phyloP scores from a whole-genome alignment of 2,113 vertebrate genomes.

The Larimichthys crocea region DNA sequence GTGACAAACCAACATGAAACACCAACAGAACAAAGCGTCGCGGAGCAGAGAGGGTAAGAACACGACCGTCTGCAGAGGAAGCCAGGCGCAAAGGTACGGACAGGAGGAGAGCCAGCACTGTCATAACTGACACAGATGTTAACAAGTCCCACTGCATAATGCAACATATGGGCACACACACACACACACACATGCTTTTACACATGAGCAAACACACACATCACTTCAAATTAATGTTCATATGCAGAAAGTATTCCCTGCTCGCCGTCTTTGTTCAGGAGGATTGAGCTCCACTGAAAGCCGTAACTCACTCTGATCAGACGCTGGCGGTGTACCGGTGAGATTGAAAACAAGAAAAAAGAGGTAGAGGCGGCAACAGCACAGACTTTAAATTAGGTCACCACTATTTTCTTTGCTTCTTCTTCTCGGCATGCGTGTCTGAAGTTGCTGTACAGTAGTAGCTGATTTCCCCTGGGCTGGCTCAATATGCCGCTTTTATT shows the following conservation, averaged over 20 bases:
- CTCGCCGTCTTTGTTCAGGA: conserved; percentile 33
- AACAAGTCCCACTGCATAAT: conserved; percentile 42
- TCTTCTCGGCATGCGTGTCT: conserved; percentile 2
- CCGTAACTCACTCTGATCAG: conserved; percentile 27
- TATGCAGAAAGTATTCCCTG: neutral
- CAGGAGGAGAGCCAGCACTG: conserved; percentile 8
- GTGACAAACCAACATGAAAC: conserved; percentile 33
- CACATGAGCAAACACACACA: neutral
- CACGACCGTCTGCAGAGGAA: conserved; percentile 15
- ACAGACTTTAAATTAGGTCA: conserved; percentile 45
- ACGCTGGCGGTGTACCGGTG: neutral
- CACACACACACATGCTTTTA: neutral
- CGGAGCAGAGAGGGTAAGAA: conserved; percentile 12
- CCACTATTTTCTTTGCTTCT: conserved; percentile 7
- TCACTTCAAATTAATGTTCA: neutral
- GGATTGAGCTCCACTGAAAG: neutral
- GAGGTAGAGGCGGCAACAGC: neutral
- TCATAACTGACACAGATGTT: conserved; percentile 50
- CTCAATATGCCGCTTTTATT: conserved; percentile 75
- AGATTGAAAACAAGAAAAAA: neutral
- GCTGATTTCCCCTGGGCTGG: conserved; percentile 77
- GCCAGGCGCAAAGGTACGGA: conserved; percentile 2
- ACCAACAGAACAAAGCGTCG: conserved; percentile 24
- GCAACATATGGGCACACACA: conserved; percentile 18
- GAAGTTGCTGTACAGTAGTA: conserved; percentile 42